Evolutionary conservation across 1,140 invertebrate genomes (phyloP).

Genomic region (Nasonia vitripennis): DNA sequence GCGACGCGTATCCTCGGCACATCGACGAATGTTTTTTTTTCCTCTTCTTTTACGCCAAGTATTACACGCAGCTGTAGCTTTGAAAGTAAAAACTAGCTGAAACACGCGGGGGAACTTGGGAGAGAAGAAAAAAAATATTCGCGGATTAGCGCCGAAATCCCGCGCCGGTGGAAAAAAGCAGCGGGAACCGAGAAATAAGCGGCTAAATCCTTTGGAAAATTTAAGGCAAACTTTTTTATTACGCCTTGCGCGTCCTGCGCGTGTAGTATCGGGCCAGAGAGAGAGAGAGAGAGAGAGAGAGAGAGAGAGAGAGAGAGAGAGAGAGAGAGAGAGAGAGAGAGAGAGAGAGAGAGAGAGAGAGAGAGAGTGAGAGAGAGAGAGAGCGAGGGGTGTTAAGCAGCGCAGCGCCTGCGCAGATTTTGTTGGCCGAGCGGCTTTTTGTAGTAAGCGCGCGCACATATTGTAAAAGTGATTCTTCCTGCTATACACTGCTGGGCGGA

Average conservation of each 20-base stretch:
- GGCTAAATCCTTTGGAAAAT: slow-evolving; percentile 41
- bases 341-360: too few relatives aligned
- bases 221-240: slow-evolving; percentile 47
- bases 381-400: slow-evolving; percentile 14
- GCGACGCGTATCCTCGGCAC: background rate
- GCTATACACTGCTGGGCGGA: background rate
- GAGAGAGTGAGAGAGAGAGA: too few relatives aligned
- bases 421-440: slow-evolving; percentile 9
- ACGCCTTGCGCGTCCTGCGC: background rate
- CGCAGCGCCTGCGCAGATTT: slow-evolving; percentile 28
- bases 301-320: too few relatives aligned
- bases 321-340: too few relatives aligned
- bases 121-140: background rate
- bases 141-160: background rate
- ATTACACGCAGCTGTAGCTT: background rate
- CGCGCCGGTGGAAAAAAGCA: background rate
- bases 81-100: background rate
- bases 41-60: background rate
- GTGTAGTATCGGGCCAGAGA: background rate
- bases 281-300: too few relatives aligned
- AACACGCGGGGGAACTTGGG: background rate
- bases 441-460: slow-evolving; percentile 13
- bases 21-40: background rate
- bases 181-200: background rate
- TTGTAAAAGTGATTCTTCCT: slow-evolving; percentile 25